Conservation (phyloP, 2,797 vertebrate genomes). For the Halcyon leucocephala region DNA sequence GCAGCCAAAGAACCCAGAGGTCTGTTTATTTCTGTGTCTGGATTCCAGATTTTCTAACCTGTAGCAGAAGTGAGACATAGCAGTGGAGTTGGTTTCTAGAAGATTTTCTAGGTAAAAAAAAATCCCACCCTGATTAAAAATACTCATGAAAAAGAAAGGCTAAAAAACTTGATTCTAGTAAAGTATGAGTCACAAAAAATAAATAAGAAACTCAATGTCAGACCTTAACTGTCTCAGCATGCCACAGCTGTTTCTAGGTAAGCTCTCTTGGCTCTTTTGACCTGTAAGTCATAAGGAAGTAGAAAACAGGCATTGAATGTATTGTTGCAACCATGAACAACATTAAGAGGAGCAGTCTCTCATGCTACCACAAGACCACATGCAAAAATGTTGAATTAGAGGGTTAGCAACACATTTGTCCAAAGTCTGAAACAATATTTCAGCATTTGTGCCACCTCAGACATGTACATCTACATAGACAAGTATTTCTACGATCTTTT, state of each 20-base stretch:
- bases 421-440: background rate
- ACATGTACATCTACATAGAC: background rate
- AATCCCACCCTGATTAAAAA: background rate
- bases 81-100: background rate
- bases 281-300: background rate
- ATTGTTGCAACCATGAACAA: accelerated
- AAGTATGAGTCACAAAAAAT: background rate
- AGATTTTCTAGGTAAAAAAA: background rate
- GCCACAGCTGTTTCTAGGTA: background rate
- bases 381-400: background rate
- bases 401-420: background rate
- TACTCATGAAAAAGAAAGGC: background rate
- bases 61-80: background rate
- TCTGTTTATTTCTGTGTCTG: background rate
- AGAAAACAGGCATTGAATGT: background rate
- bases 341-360: background rate
- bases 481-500: background rate
- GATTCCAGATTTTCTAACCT: background rate
- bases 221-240: background rate
- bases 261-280: background rate
- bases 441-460: background rate
- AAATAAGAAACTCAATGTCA: background rate
- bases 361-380: background rate
- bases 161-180: background rate
- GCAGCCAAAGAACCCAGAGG: background rate